Base-by-base conservation (phyloP, 2,797 vertebrate species). In the Microctenopoma lineatum region DNA sequence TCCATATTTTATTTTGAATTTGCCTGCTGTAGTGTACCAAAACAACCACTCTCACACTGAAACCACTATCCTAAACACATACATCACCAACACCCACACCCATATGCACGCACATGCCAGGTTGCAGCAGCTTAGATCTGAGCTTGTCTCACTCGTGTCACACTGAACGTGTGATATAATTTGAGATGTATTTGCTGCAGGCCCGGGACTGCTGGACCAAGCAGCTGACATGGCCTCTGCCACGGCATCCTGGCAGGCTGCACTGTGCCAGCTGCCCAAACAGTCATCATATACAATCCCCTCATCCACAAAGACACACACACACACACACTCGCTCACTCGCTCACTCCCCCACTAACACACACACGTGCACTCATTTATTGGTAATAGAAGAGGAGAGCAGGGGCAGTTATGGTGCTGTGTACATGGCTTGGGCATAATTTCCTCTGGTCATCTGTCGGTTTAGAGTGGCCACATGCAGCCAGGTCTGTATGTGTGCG, bases 401-500 rank as follows among this genome's bases (percentile, higher is more conserved):
- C 54, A 74, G 60, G 55, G 34, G 59, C 73, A 62, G 66, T 78
- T 70, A 52, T 82, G 68, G 65, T 45, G 46, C 59, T 53, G 50
- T 32, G 7, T 27, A n/a, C 66, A 75, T 70, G 66, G 71, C 45
- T n/a, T 41, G 42, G 51, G 65, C 15, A 15, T 79, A 46, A 73
- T 84, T 85, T 89, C 66, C 70, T 75, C 66, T 39, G 60, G 59
- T 75, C 80, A 89, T 87, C 84, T 86, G 84, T 84, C 61, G 65
- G 42, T 75, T 66, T 39, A 42, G 71, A 72, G 59, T 65, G 58
- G 70, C 75, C 75, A 48, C 68, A 42, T 76, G 75, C 57, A 54
- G 60, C 52, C 39, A 60, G 62, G 50, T 80, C 34, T 69, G 39
- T 46, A 46, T 18, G 64, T 46, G 25, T 48, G 53, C 75, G 66